Conservation (phyloP, 2,113 vertebrate genomes). For the Stigmatopora nigra region DNA sequence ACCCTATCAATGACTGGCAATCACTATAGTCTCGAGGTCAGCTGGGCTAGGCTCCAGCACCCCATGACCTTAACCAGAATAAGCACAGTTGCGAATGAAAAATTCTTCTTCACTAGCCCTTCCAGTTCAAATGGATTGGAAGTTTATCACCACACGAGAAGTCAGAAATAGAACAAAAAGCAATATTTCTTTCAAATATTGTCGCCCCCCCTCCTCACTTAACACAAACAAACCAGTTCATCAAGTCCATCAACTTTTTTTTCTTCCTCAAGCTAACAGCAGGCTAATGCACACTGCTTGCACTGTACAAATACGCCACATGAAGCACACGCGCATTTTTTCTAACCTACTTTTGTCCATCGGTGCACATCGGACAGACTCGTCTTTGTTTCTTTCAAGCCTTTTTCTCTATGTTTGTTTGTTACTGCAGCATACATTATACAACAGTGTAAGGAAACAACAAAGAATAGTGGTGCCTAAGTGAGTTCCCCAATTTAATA, state of each 20-base stretch:
- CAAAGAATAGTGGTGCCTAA: not conserved
- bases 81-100: too few relatives aligned
- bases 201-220: not conserved
- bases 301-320: constrained; percentile 36
- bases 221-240: constrained; percentile 6
- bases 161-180: constrained; percentile 15
- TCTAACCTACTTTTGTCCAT: constrained; percentile 23
- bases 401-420: not conserved
- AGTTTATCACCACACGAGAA: constrained; percentile 21
- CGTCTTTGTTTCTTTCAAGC: constrained; percentile 26
- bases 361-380: constrained; percentile 14
- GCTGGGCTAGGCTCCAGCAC: too few relatives aligned
- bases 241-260: not conserved
- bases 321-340: constrained; percentile 16
- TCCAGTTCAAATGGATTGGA: constrained; percentile 13
- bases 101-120: constrained; percentile 7
- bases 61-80: too few relatives aligned
- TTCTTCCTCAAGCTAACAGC: constrained; percentile 5
- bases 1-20: too few relatives aligned
- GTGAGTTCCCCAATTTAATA: not conserved
- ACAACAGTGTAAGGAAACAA: not conserved
- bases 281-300: constrained; percentile 7
- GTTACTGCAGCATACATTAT: not conserved
- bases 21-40: too few relatives aligned
- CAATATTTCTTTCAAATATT: not conserved